These are phyloP conservation scores for Julus scanicus DNA, from an alignment of 2,888 invertebrate species.

Conservation along the genomic window DNA sequence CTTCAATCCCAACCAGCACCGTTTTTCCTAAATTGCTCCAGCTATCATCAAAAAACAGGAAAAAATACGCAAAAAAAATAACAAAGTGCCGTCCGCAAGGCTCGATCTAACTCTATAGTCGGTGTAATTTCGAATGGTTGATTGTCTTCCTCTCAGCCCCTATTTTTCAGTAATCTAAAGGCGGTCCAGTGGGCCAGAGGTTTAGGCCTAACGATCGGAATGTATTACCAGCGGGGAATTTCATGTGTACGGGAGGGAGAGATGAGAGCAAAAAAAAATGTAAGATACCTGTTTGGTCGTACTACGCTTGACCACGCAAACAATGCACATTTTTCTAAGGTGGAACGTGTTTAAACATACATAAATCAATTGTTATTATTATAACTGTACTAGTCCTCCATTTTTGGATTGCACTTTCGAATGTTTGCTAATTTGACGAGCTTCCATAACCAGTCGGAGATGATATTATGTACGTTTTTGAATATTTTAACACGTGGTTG, in stretches of 20 bases:
- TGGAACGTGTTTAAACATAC: no score
- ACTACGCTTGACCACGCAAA: slow-evolving; percentile 19
- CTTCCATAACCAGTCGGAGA: no score
- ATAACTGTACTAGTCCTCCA: no score
- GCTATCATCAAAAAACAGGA: background rate
- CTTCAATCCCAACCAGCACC: background rate
- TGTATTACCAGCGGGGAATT: background rate
- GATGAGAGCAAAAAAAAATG: no score
- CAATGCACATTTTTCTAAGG: background rate
- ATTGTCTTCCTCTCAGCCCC: slow-evolving; percentile 17
- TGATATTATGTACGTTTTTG: no score
- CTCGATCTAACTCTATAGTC: background rate
- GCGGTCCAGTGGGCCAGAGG: background rate
- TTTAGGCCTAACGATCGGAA: background rate
- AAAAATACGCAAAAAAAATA: background rate
- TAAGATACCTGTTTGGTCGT: background rate
- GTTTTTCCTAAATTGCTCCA: background rate
- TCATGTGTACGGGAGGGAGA: background rate
- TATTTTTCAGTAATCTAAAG: background rate
- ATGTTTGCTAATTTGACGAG: no score
- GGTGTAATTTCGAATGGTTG: slow-evolving; percentile 10
- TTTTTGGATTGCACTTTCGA: no score
- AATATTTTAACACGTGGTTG: no score
- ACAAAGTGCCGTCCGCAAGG: background rate
- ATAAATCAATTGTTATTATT: no score